Conservation (phyloP, 2,113 vertebrate species). For the Poicephalus gulielmi region DNA sequence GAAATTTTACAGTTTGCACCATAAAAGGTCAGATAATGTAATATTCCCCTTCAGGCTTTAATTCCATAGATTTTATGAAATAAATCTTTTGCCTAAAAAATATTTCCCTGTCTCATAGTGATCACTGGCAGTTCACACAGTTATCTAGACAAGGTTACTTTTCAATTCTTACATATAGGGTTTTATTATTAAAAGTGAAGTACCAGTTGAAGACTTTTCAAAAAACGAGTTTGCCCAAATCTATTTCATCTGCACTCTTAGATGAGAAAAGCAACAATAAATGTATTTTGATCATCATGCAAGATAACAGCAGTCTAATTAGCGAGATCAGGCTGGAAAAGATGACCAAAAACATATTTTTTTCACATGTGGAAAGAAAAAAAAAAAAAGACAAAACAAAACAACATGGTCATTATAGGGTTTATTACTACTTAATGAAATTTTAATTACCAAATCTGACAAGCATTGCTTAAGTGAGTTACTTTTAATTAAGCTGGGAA, state of each 20-base stretch:
- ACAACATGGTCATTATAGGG: background rate
- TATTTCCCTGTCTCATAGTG: background rate
- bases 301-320: background rate
- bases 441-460: slow-evolving; percentile 1
- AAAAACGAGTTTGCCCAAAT: background rate
- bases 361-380: background rate
- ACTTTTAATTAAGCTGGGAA: slow-evolving; percentile 42
- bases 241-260: background rate
- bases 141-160: background rate
- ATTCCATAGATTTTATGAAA: background rate
- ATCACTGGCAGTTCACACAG: background rate
- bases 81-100: background rate
- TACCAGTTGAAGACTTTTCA: background rate
- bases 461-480: slow-evolving; percentile 40
- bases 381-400: background rate
- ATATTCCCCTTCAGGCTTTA: background rate
- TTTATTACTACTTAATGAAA: background rate
- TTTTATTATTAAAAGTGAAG: background rate
- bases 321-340: background rate
- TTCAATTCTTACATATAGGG: background rate
- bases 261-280: background rate
- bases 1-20: background rate
- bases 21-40: background rate
- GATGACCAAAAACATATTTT: background rate
- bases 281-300: background rate